A percentile compares a stretch with the other conserved stretches of the same genome.
Evolutionary conservation across 2,888 invertebrate species (phyloP).

Genomic region (Poecilus cupreus): DNA sequence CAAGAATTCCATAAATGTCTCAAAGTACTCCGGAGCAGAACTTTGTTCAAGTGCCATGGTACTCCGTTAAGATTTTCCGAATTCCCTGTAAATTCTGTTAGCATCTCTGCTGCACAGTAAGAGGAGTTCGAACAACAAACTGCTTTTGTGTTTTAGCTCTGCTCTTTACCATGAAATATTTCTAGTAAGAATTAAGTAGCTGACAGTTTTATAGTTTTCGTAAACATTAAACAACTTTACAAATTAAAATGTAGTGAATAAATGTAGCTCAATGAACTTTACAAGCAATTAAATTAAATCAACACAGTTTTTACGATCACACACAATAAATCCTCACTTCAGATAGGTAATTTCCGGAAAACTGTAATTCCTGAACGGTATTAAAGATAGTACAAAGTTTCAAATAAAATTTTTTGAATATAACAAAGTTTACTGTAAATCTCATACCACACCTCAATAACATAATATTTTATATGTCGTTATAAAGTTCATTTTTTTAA

Average conservation of each 20-base stretch:
- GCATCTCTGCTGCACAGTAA: neutral
- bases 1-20: conserved; percentile 18
- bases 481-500: too few species aligned
- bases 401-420: too few species aligned
- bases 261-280: too few species aligned
- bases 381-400: too few species aligned
- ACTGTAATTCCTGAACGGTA: too few species aligned
- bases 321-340: too few species aligned
- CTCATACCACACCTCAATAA: too few species aligned
- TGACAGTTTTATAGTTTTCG: neutral
- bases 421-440: too few species aligned
- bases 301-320: too few species aligned
- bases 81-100: neutral
- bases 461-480: too few species aligned
- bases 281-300: too few species aligned
- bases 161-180: neutral
- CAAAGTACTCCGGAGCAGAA: neutral
- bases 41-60: neutral
- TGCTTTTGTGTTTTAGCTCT: neutral
- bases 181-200: neutral
- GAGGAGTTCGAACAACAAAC: neutral
- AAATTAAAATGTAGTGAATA: neutral
- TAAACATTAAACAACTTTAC: neutral
- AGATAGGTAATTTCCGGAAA: too few species aligned
- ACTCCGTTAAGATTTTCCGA: conserved; percentile 8